A percentile compares a stretch with the other conserved stretches of the same genome.
Evolutionary conservation across 2,888 invertebrate genomes (phyloP).

Genomic region (Cylloceria caligata): DNA sequence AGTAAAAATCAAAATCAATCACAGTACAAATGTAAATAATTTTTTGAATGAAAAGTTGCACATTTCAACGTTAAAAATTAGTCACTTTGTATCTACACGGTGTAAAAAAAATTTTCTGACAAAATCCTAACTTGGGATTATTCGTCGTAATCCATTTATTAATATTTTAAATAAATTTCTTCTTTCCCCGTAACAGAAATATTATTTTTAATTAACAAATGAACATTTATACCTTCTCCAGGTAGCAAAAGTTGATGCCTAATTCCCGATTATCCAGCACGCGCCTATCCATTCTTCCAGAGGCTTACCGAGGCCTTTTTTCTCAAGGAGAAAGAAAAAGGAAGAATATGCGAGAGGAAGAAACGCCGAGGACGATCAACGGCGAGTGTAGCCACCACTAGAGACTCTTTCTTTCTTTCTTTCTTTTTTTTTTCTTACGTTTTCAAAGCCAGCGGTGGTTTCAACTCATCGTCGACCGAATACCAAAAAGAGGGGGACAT

Average conservation of each 20-base stretch:
- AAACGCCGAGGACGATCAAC: neutral
- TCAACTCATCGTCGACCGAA: neutral
- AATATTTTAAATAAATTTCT: too few relatives aligned
- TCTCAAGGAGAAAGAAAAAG: neutral
- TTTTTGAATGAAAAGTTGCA: too few relatives aligned
- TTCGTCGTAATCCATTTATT: too few relatives aligned
- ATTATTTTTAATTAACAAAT: neutral
- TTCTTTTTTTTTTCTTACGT: neutral
- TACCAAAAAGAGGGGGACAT: neutral
- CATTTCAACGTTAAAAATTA: too few relatives aligned
- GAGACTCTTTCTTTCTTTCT: too few relatives aligned
- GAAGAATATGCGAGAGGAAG: neutral
- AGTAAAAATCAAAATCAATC: too few relatives aligned
- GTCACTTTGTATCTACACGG: too few relatives aligned
- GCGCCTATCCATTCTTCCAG: neutral
- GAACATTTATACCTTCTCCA: neutral
- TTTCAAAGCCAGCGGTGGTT: neutral
- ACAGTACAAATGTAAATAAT: too few relatives aligned
- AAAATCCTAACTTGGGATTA: too few relatives aligned
- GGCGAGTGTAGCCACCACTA: slow-evolving; percentile 11
- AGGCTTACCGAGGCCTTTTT: neutral
- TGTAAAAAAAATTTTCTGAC: too few relatives aligned
- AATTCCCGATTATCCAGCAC: neutral
- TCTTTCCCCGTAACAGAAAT: too few relatives aligned
- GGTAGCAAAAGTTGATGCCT: neutral